Evolutionary conservation across 2,888 invertebrate species (phyloP), one percentile per base, ranked within the genome.

Genomic region (Morinoia aosen): DNA sequence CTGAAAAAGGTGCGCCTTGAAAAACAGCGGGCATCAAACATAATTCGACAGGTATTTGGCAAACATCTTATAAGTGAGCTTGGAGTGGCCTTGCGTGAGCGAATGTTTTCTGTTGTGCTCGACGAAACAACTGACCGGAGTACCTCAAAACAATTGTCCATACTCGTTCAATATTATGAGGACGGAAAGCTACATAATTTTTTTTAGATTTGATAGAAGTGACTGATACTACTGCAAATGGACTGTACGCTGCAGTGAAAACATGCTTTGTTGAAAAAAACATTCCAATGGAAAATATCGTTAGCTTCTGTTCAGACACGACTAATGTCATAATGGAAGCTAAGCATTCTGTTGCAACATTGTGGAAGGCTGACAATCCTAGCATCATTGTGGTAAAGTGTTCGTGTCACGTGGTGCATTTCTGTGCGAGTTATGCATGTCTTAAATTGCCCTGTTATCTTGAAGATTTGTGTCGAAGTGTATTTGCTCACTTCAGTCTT

Each of bases 371-470:
- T 57, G 61, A 48, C 48, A 48, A 48, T 48, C 48, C 48, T 48
- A 48, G 48, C 48, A 48, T 48, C 48, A 48, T 48, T 14, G 97
- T 96, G 61, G 96, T 97, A 58, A 97, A 97, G 96, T 97, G 97
- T 96, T 97, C 97, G 58, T 97, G 97, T 96, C 97, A 97, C 96
- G 97, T 97, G 96, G 97, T 97, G 88, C 97, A 97, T 96, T 96
- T 97, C 3, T 48, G 48, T 48, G 48, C 48, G 48, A 48, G 48
- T 48, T 48, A 48, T 48, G 48, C 48, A 5, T 97, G 97, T 96
- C 96, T 97, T 5, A 97, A 97, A 96, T 96, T 97, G 56, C 97
- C 97, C 11, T 95, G 96, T 57, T 95, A 88, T 57, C n/a, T 96
- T 91, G 95, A 96, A 95, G 95, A 96, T 61, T 88, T 96, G 33